Evolutionary conservation across 2,888 invertebrate genomes (phyloP), one percentile per base, ranked within the genome.

Genomic region (Sisyra nigra): DNA sequence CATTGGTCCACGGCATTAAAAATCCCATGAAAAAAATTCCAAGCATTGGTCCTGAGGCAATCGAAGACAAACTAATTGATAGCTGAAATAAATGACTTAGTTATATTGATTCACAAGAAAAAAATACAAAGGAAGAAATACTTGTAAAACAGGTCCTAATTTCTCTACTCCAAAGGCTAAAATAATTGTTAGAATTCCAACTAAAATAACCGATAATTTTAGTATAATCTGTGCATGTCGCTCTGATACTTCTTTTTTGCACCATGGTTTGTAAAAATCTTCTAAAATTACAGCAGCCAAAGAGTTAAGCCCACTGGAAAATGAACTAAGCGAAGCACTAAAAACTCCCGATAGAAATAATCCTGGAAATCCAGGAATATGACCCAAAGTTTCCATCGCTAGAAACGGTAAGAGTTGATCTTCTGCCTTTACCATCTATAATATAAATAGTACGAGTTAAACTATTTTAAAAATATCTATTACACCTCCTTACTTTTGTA

Each of bases 341-440:
- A 91, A 91, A 1, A 92, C 80, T 18, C 89, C 88, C 33, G 91
- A 87, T 0, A 91, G 82, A 57, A 91, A 91, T 15, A 92, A 63
- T 3, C 92, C 92, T 0, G 88, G 81, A 50, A 92, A 62, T 2
- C 91, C 91, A 1, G 81, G 83, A 61, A 75, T 71, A 36, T 77
- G 68, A 1, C 79, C 76, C 13, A 89, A 59, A n/a, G 81, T 74
- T 51, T 89, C 82, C 83, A 89, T 87, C 9, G 91, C 88, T 43
- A 87, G 64, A 14, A 88, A 59, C 0, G 89, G 88, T 42, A 91
- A 58, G 11, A 91, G 62, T 63, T 91, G 83, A 54, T 85, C 84
- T 53, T 80, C 81, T 35, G 80, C 76, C 48, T 70, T 62, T 1
- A 80, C 82, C 45, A 83, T 57, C 63, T 77, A 50, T 51, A 56